Percentiles rank a stretch among this genome's conserved stretches.
These are phyloP conservation scores for Malthinus flaveolus DNA, from an alignment of 2,888 invertebrate genomes.

Conservation along the genomic window DNA sequence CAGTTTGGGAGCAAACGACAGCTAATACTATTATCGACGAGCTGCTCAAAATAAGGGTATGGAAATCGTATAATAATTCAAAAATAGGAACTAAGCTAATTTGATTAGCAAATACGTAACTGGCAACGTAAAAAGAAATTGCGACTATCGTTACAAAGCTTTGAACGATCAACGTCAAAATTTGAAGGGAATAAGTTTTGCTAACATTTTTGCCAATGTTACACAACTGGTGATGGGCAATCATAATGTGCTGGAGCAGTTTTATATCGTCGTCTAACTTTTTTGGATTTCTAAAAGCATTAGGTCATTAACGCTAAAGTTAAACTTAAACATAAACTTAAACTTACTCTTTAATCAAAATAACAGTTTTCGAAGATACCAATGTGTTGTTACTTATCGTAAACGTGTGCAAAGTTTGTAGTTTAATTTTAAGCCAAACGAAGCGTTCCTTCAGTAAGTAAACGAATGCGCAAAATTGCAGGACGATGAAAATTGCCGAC, in stretches of 20 bases:
- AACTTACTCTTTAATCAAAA: too few relatives aligned
- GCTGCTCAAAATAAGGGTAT: neutral
- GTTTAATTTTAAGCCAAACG: neutral
- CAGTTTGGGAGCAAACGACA: neutral
- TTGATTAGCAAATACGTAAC: neutral
- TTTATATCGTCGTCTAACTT: neutral
- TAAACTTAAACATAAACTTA: too few relatives aligned
- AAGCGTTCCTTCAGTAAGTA: neutral
- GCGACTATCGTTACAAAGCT: neutral
- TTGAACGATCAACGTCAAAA: neutral
- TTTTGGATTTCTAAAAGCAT: neutral
- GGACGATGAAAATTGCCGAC: neutral
- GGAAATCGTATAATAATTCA: neutral
- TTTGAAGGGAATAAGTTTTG: neutral
- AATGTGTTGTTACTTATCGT: neutral
- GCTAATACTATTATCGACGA: neutral
- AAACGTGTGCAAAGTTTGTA: neutral
- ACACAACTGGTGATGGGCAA: neutral
- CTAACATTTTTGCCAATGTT: neutral
- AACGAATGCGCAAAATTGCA: neutral
- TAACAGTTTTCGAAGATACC: too few relatives aligned
- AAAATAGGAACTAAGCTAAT: neutral
- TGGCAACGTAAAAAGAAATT: constrained; percentile 1
- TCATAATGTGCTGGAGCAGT: neutral
- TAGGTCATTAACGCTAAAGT: too few relatives aligned